Conservation (phyloP, 64 coral and sea anemone genomes). For the Cladopsammia gracilis region DNA sequence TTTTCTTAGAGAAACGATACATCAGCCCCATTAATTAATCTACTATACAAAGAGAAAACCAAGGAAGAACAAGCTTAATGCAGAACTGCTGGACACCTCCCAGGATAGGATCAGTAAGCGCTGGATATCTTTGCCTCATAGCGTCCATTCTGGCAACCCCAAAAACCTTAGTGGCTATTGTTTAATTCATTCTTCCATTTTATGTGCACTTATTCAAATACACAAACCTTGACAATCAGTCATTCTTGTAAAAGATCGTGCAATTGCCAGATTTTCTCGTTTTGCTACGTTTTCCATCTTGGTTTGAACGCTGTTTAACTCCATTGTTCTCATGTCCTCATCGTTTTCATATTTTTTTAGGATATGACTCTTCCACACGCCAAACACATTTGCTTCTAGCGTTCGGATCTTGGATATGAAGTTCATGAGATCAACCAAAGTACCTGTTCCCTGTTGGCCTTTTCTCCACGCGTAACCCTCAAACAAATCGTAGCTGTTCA, state of each 20-base stretch:
- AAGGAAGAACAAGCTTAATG: too few species aligned
- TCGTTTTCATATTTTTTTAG: constrained; percentile 8
- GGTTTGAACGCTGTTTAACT: background rate
- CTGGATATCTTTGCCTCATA: too few species aligned
- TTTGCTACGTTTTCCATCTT: background rate
- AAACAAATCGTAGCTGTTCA: constrained; percentile 21
- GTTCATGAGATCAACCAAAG: background rate
- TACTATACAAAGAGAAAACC: too few species aligned
- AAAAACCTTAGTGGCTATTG: too few species aligned
- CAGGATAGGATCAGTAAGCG: too few species aligned
- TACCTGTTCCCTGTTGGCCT: constrained; percentile 20
- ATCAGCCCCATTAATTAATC: too few species aligned
- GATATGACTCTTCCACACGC: constrained; percentile 20
- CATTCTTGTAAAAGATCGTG: constrained; percentile 27
- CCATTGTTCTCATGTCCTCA: background rate
- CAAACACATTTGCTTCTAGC: background rate
- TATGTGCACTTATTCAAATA: background rate
- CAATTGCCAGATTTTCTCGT: constrained; percentile 12
- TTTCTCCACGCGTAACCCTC: constrained; percentile 30
- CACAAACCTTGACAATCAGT: constrained; percentile 20
- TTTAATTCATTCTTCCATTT: too few species aligned
- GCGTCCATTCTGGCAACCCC: too few species aligned
- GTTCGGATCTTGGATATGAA: constrained; percentile 10
- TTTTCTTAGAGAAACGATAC: too few species aligned
- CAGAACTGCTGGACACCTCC: too few species aligned